A percentile compares a stretch with the other conserved stretches of the same genome.
These are phyloP conservation scores for Antennarius maculatus DNA, from an alignment of 2,797 vertebrate species.

Conservation along the genomic window DNA sequence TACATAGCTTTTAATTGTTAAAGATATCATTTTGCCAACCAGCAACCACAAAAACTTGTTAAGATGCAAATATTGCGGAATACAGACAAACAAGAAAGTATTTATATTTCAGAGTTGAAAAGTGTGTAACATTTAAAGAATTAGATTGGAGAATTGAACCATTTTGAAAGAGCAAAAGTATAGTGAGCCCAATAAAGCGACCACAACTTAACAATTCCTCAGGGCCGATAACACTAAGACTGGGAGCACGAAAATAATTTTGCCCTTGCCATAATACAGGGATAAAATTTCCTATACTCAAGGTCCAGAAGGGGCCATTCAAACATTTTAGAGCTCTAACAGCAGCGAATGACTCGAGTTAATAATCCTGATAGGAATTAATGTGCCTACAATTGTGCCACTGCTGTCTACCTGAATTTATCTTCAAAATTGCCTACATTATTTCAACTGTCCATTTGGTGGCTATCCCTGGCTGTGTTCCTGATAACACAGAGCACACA, in stretches of 20 bases:
- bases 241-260: conserved; percentile 63
- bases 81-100: not conserved
- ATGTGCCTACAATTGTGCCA: conserved; percentile 66
- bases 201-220: conserved; percentile 63
- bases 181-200: conserved; percentile 47
- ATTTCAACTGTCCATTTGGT: conserved; percentile 66
- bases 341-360: conserved; percentile 59
- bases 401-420: conserved; percentile 67
- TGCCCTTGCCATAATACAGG: conserved; percentile 54
- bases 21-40: conserved; percentile 36
- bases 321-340: conserved; percentile 53
- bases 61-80: conserved; percentile 31
- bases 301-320: conserved; percentile 46
- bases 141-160: conserved; percentile 21
- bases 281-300: conserved; percentile 60
- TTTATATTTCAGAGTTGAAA: too few relatives aligned
- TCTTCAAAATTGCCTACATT: conserved; percentile 69
- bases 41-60: conserved; percentile 20
- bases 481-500: conserved; percentile 73
- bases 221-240: conserved; percentile 51
- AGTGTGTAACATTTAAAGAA: too few relatives aligned
- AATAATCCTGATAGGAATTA: conserved; percentile 72
- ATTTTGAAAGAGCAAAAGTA: conserved; percentile 35
- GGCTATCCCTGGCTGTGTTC: conserved; percentile 60
- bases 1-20: conserved; percentile 23